Conservation (phyloP, 2,888 invertebrate genomes). For the Nomada ferruginata region DNA sequence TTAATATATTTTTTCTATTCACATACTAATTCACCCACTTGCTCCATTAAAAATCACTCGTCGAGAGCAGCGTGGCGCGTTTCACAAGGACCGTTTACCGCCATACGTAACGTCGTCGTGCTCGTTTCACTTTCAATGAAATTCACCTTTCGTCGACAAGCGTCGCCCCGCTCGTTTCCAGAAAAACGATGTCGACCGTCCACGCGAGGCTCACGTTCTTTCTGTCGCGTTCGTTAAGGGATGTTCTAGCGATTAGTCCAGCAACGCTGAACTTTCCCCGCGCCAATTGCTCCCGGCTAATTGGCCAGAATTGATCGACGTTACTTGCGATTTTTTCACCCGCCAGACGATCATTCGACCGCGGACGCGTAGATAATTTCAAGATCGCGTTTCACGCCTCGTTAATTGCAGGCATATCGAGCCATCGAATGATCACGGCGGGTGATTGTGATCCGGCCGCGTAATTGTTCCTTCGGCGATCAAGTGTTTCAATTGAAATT, state of each 20-base stretch:
- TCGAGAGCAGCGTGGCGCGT: conserved; percentile 24
- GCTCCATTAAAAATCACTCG: background rate
- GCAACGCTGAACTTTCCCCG: conserved; percentile 36
- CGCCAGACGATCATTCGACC: background rate
- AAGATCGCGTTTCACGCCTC: conserved; percentile 2
- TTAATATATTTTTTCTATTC: no score
- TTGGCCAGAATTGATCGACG: conserved; percentile 44
- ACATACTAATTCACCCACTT: no score
- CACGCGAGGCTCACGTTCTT: background rate
- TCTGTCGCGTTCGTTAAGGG: conserved; percentile 14
- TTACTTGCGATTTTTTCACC: conserved; percentile 21
- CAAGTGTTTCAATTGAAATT: background rate
- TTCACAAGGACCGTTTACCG: conserved; percentile 33
- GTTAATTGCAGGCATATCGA: background rate
- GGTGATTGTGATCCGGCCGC: background rate
- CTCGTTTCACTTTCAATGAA: conserved; percentile 51
- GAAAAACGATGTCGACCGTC: conserved; percentile 32
- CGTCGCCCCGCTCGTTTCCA: background rate
- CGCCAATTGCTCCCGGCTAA: conserved; percentile 49
- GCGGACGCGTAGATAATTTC: background rate
- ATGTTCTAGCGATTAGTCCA: conserved; percentile 7
- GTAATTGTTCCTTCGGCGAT: background rate
- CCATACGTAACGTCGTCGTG: conserved; percentile 31
- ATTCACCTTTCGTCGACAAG: conserved; percentile 28
- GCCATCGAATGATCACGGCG: background rate